These are phyloP conservation scores for Chloebia gouldiae DNA, from an alignment of 2,113 vertebrate genomes.

Conservation along the genomic window DNA sequence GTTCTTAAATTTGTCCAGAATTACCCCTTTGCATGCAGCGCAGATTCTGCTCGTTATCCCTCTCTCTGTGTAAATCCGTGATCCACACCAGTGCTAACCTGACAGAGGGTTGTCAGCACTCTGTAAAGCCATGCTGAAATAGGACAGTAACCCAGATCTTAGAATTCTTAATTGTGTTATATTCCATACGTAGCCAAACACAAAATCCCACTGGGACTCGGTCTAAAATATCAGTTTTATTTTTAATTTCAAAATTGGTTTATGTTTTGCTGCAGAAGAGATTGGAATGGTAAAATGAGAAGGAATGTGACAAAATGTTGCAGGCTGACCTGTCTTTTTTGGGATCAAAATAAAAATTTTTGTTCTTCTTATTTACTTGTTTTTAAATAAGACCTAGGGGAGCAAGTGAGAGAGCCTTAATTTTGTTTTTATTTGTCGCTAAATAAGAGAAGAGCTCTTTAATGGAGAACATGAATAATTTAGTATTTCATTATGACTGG, in stretches of 20 bases:
- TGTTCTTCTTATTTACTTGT: neutral
- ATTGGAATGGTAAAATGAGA: neutral
- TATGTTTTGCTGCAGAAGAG: neutral
- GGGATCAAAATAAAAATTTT: neutral
- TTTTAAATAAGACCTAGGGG: neutral
- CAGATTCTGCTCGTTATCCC: neutral
- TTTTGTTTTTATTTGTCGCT: neutral
- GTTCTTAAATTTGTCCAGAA: neutral
- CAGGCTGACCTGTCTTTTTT: neutral
- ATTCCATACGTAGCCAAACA: neutral
- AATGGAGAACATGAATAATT: conserved; percentile 7
- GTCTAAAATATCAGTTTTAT: neutral
- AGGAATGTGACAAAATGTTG: neutral
- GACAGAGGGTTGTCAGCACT: neutral
- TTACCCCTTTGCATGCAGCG: neutral
- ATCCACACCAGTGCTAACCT: neutral
- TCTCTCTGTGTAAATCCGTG: neutral
- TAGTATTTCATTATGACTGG: neutral
- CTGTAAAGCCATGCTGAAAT: neutral
- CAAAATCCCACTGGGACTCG: neutral
- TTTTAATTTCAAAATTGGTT: conserved; percentile 30
- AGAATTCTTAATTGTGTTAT: neutral
- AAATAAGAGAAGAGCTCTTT: conserved; percentile 9
- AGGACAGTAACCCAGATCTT: conserved; percentile 21
- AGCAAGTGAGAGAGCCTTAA: neutral